Conservation (phyloP, 2,888 invertebrate species). For the Ennomos quercinarius region DNA sequence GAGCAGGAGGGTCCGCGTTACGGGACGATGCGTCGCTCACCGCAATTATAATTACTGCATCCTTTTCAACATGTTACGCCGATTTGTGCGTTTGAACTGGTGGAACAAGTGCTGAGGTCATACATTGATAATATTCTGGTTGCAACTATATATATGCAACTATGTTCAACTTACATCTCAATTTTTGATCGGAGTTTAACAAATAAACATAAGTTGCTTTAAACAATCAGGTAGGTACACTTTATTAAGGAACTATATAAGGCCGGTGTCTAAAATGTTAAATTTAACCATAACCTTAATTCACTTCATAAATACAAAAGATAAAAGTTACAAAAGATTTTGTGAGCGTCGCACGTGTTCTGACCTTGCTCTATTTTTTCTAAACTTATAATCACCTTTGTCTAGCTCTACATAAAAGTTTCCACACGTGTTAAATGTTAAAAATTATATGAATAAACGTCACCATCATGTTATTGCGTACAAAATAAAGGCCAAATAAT, state of each 20-base stretch:
- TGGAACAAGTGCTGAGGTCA: slow-evolving; percentile 19
- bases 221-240: too few relatives aligned
- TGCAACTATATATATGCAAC: too few relatives aligned
- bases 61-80: slow-evolving; percentile 54
- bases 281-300: too few relatives aligned
- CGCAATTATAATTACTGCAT: slow-evolving; percentile 62
- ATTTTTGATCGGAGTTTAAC: too few relatives aligned
- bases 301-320: too few relatives aligned
- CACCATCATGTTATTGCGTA: slow-evolving; percentile 25
- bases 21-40: slow-evolving; percentile 48
- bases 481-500: background rate
- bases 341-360: slow-evolving; percentile 53
- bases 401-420: slow-evolving; percentile 50
- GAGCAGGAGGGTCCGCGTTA: slow-evolving; percentile 52
- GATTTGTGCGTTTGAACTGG: slow-evolving; percentile 40
- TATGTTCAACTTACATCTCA: too few relatives aligned
- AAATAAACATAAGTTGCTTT: too few relatives aligned
- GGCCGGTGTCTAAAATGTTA: too few relatives aligned
- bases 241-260: too few relatives aligned
- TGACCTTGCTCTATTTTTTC: slow-evolving; percentile 60
- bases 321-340: slow-evolving; percentile 32
- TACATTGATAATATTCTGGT: background rate
- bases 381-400: slow-evolving; percentile 71
- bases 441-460: slow-evolving; percentile 31
- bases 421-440: slow-evolving; percentile 59